Evolutionary conservation across 2,797 vertebrate genomes (phyloP), one percentile per base, ranked within the genome.

Genomic region (Dallia pectoralis): DNA sequence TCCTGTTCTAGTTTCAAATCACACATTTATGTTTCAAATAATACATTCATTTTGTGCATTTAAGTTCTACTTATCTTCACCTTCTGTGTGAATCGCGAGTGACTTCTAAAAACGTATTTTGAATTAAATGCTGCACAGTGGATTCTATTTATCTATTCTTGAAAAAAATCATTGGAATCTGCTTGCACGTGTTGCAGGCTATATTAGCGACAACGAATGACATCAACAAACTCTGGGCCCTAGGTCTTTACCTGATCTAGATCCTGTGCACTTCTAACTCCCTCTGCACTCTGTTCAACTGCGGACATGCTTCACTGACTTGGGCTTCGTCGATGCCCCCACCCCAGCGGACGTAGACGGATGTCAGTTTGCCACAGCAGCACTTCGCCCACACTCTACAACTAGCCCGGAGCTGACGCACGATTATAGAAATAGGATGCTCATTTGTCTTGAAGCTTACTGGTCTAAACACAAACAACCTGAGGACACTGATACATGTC

Each of bases 351-450:
- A 19, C 30, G 44, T 32, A 69, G 51, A 32, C 67, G n/a, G 59
- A 53, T 25, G 69, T 66, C 64, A 29, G 47, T 11, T 56, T 49
- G 11, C 30, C 29, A 70, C 62, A 49, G 71, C 56, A 27, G 47
- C 48, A 14, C 40, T 14, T 56, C 18, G 40, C 62, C 74, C 62
- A 70, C 25, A 29, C 66, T 49, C 19, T 30, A 44, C 30, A 36
- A n/a, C 69, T 40, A 76, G 22, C 74, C 49, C 33, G n/a, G 30
- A 66, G 32, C 30, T 40, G 12, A 66, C n/a, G 36, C 12, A 66
- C 4, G 36, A 22, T 3, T 25, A 40, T 6, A 27, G 32, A 12
- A 40, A 22, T 70, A 15, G 49, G 12, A 68, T 49, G 67, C 48
- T 18, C 27, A 49, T 44, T 48, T 30, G 11, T 5, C 14, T 48